phyloP scores from a whole-genome alignment of 1,140 invertebrate species.

The Papilio xuthus region DNA sequence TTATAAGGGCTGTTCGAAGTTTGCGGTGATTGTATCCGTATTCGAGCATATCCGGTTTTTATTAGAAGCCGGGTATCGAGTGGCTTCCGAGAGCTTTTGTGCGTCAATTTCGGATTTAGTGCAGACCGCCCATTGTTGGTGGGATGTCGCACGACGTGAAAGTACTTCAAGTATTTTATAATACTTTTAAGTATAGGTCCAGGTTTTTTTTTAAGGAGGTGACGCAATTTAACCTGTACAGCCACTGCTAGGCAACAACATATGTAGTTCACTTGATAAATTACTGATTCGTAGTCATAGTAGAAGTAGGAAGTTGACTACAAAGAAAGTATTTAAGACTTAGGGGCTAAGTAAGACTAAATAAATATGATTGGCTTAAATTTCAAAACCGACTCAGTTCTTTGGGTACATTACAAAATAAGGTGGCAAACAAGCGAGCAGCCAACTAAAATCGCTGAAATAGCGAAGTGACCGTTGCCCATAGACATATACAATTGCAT shows the following conservation, averaged over 20 bases:
- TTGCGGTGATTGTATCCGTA: conserved; percentile 67
- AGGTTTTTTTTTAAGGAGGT: not conserved
- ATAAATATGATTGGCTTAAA: too few relatives aligned
- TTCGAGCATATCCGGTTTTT: conserved; percentile 72
- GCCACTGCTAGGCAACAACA: not conserved
- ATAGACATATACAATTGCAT: too few relatives aligned
- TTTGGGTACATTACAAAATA: too few relatives aligned
- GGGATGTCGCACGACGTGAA: conserved; percentile 58
- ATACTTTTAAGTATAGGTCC: conserved; percentile 8
- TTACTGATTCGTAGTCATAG: not conserved
- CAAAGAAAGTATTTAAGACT: too few relatives aligned
- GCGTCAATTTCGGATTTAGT: conserved; percentile 57
- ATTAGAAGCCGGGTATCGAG: conserved; percentile 73
- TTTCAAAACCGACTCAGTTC: too few relatives aligned
- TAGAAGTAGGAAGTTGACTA: too few relatives aligned
- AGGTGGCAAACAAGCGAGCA: too few relatives aligned
- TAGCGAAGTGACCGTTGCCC: too few relatives aligned
- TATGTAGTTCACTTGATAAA: not conserved
- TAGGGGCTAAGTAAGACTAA: too few relatives aligned
- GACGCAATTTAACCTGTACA: not conserved
- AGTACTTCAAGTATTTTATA: conserved; percentile 44
- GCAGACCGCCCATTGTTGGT: conserved; percentile 57
- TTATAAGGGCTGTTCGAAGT: conserved; percentile 44
- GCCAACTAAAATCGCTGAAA: too few relatives aligned
- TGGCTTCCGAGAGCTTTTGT: conserved; percentile 72